These are phyloP conservation scores for Neotoma lepida DNA, from an alignment of 2,113 vertebrate species.

Conservation along the genomic window DNA sequence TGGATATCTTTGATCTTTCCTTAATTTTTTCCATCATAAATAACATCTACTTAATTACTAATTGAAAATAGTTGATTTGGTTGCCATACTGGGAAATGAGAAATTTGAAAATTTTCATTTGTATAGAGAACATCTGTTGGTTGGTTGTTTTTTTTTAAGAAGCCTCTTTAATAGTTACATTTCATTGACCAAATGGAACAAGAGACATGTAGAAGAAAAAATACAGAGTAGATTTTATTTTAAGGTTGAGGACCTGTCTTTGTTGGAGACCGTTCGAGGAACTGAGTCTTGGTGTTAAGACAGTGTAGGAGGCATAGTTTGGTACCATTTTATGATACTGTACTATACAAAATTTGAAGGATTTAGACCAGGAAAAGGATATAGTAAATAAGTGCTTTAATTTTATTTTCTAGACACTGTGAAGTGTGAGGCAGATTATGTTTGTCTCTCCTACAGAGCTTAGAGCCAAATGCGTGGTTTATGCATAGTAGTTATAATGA, in stretches of 20 bases:
- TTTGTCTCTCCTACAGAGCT: slow-evolving; percentile 56
- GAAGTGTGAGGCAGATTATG: neutral
- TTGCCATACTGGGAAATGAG: neutral
- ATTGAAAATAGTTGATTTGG: slow-evolving; percentile 48
- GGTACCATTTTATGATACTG: slow-evolving; percentile 12
- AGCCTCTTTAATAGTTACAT: slow-evolving; percentile 33
- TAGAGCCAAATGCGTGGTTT: neutral
- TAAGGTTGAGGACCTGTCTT: neutral
- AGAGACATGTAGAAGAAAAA: slow-evolving; percentile 31
- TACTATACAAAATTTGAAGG: slow-evolving; percentile 32
- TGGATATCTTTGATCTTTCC: slow-evolving; percentile 23
- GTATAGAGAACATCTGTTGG: neutral
- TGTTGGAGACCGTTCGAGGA: slow-evolving; percentile 21
- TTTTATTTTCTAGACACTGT: neutral
- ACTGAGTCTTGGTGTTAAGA: slow-evolving; percentile 1
- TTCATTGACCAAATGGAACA: slow-evolving; percentile 47
- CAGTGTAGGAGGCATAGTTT: slow-evolving; percentile 13
- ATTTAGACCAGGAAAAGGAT: slow-evolving; percentile 46
- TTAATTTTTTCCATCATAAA: slow-evolving; percentile 43
- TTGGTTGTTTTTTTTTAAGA: slow-evolving; percentile 32
- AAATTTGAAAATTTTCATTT: neutral
- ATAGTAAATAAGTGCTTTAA: neutral
- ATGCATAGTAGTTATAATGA: neutral
- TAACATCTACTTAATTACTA: slow-evolving; percentile 24
- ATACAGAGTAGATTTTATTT: neutral